Evolutionary conservation across 1,140 invertebrate species (phyloP).

Genomic region (Drusus annulatus): DNA sequence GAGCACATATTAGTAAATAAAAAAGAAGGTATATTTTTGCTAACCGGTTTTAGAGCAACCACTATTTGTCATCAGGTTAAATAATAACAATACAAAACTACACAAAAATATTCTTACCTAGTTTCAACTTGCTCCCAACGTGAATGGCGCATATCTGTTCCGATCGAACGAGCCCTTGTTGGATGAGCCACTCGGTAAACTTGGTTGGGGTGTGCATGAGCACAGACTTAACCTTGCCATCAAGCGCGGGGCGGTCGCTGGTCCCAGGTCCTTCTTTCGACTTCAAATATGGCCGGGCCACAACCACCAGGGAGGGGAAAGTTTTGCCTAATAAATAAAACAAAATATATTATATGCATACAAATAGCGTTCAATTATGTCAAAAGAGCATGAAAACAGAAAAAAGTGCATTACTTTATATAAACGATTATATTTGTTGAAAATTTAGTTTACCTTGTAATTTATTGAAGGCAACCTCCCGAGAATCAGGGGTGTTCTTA

Average conservation of each 20-base stretch:
- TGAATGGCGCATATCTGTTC: slow-evolving; percentile 84
- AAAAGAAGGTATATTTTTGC: too few species aligned
- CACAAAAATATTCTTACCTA: slow-evolving; percentile 69
- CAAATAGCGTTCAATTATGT: not conserved
- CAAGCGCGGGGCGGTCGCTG: slow-evolving; percentile 72
- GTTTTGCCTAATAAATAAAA: slow-evolving; percentile 75
- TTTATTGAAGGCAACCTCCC: slow-evolving; percentile 83
- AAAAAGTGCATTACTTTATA: not conserved
- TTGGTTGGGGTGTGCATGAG: slow-evolving; percentile 84
- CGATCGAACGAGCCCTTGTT: slow-evolving; percentile 83
- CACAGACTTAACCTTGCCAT: slow-evolving; percentile 85
- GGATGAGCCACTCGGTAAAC: slow-evolving; percentile 91
- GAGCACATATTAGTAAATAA: slow-evolving; percentile 1
- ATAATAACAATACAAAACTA: not conserved
- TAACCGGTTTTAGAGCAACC: too few species aligned
- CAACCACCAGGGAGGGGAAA: slow-evolving; percentile 86
- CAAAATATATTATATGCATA: not conserved
- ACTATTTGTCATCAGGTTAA: too few species aligned
- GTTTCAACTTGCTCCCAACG: slow-evolving; percentile 77
- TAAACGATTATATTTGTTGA: not conserved
- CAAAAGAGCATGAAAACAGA: not conserved
- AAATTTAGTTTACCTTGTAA: slow-evolving; percentile 73
- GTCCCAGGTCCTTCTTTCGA: slow-evolving; percentile 74
- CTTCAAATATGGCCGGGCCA: slow-evolving; percentile 82
- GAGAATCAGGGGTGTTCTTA: slow-evolving; percentile 75